phyloP scores from a whole-genome alignment of 2,888 invertebrate species.

The Danaus chrysippus region DNA sequence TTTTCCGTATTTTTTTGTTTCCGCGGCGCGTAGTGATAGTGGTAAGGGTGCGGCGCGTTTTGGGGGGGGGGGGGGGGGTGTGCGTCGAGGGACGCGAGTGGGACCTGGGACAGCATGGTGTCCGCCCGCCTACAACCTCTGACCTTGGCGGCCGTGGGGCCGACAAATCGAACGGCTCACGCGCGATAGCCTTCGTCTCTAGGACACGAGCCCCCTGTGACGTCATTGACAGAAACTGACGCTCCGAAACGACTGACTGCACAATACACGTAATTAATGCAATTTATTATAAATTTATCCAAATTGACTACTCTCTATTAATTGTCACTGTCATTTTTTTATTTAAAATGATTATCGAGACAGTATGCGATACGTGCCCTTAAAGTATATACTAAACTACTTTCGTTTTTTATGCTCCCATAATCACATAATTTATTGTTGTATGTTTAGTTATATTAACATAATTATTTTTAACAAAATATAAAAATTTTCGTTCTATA shows the following conservation, averaged over 20 bases:
- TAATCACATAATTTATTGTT: neutral
- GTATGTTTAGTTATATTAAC: no score
- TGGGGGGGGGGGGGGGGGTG: no score
- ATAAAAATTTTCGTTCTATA: no score
- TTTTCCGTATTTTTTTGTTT: slow-evolving; percentile 59
- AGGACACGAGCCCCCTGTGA: slow-evolving; percentile 30
- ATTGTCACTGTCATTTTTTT: neutral
- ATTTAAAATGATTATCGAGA: neutral
- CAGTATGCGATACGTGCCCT: neutral
- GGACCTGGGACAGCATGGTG: slow-evolving; percentile 66
- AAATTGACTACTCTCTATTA: neutral
- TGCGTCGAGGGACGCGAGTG: slow-evolving; percentile 65
- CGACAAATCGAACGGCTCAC: slow-evolving; percentile 42
- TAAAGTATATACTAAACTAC: neutral
- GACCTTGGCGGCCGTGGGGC: slow-evolving; percentile 57
- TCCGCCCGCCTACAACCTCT: slow-evolving; percentile 59
- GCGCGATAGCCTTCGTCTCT: slow-evolving; percentile 34
- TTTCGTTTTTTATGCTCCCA: neutral
- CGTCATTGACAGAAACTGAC: slow-evolving; percentile 16
- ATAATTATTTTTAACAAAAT: no score
- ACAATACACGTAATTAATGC: neutral
- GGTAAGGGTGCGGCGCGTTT: slow-evolving; percentile 70
- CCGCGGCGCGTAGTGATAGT: slow-evolving; percentile 72
- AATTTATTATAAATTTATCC: neutral
- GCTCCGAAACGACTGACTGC: neutral